phyloP scores from a whole-genome alignment of 2,113 vertebrate species.

The Artemisiospiza belli region DNA sequence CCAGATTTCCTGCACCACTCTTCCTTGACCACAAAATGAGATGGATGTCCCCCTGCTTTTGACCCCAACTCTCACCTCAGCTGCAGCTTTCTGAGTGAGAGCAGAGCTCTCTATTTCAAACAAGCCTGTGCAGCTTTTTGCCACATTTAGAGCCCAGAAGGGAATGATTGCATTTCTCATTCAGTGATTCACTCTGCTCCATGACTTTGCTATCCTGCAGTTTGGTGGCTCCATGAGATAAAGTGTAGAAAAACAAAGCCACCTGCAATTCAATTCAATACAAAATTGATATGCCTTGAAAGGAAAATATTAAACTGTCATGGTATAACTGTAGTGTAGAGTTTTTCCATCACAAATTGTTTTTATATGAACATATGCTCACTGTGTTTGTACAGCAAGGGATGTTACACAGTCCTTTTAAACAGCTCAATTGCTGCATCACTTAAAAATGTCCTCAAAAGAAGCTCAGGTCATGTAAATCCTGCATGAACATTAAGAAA shows the following conservation, averaged over 20 bases:
- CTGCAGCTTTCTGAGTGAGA: neutral
- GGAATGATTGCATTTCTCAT: neutral
- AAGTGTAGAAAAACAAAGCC: neutral
- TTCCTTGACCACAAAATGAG: neutral
- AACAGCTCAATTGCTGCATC: neutral
- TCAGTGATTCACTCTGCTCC: neutral
- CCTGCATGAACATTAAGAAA: neutral
- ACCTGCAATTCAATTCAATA: neutral
- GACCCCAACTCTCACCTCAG: neutral
- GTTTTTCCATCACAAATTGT: neutral
- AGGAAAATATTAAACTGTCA: neutral
- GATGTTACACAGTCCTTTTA: neutral
- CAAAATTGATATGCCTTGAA: neutral
- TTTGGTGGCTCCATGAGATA: neutral
- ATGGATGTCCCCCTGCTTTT: neutral
- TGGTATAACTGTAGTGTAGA: neutral
- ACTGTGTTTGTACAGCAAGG: neutral
- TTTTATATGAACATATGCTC: neutral
- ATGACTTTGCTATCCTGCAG: neutral
- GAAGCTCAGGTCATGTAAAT: neutral
- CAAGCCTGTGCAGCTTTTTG: neutral
- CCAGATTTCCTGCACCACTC: neutral
- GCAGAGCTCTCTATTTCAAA: neutral
- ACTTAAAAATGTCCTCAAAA: neutral
- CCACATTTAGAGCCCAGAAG: neutral